Base-by-base conservation (phyloP, 2,888 invertebrate genomes). In the Agrenia bidenticulata region DNA sequence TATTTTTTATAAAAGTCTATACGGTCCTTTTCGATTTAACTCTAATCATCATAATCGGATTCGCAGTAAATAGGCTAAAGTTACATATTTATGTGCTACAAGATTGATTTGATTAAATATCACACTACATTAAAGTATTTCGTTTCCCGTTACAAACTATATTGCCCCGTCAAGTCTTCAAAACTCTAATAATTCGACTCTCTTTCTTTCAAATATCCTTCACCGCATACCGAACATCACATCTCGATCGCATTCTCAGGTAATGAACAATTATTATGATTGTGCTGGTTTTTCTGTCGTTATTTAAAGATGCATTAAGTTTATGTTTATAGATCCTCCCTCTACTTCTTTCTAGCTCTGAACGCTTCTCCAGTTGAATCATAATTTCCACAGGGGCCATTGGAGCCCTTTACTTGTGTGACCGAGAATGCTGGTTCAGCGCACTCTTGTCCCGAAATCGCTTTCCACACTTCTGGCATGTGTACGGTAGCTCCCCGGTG, bases 401-500 rank as follows among this genome's bases (percentile, higher is more conserved):
- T n/a, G n/a, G n/a, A n/a, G n/a, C n/a, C n/a, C n/a, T n/a, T n/a
- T 67, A 74, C 61, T 74, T 74, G 63, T 74, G 73, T 64, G 72
- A 72, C 53, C 73, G 70, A 32, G 70, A 66, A 51, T 74, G 73
- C 56, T 74, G 73, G 53, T 74, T 74, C n/a, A 74, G 67, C 37
- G 73, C 73, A 54, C 72, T 72, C 61, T 74, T 74, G 42, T 74
- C 73, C 59, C 73, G 63, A 59, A 74, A 74, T 49, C 68, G 66
- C 58, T 74, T 74, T 55, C 70, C 69, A 61, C 73, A 74, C 55
- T 74, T 74, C 54, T 64, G 65, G 61, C 73, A 74, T 49, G 69
- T 63, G 60, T 74, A 74, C 11, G 73, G 73, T 24, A 74, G 69
- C 59, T 74, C 73, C 45, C 73, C 73, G 58, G 45, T 45, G 45